Evolutionary conservation across 2,113 vertebrate species (phyloP), one percentile per base, ranked within the genome.

Genomic region (Kryptolebias marmoratus): DNA sequence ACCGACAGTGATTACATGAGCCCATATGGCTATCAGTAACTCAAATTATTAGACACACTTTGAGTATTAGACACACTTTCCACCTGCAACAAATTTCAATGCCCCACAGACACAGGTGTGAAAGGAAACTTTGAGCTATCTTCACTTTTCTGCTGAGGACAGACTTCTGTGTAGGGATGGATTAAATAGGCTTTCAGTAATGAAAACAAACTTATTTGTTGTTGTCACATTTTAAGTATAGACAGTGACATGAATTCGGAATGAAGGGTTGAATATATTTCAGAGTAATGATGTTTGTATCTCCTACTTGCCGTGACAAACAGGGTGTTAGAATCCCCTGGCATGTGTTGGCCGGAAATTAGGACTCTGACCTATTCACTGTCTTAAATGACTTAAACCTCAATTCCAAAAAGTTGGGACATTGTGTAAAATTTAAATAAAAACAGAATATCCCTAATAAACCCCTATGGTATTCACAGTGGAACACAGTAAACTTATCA

Each of bases 11-110:
- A 92, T 91, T 91, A 87, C 75, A 81, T 76, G 56, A 56, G 75
- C 88, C 88, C 90, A 81, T 87, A 90, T 85, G 88, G 89, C 80
- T 86, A 91, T 88, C 86, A 79, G 84, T 79, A 79, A 73, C 84
- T 76, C 73, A 54, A 75, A 72, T 84, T 89, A 90, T 91, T 88
- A 89, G 85, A 86, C 79, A 86, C 89, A 83, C 88, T 86, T 11
- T 1, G 50, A 53, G 57, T 77, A 80, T 85, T 90, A 81, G 77
- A 87, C 88, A 88, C 85, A 67, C 81, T 75, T 68, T 58, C 52
- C 71, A 75, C 71, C 75, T 77, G 56, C 28, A 63, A 55, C 68
- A 70, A 31, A 76, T 79, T 82, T 47, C 64, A 50, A 22, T 12
- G 60, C 81, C 86, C 78, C 71, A 68, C 71, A 87, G 82, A 90